Conservation (phyloP, 2,888 invertebrate genomes). For the Nyleta sp. region DNA sequence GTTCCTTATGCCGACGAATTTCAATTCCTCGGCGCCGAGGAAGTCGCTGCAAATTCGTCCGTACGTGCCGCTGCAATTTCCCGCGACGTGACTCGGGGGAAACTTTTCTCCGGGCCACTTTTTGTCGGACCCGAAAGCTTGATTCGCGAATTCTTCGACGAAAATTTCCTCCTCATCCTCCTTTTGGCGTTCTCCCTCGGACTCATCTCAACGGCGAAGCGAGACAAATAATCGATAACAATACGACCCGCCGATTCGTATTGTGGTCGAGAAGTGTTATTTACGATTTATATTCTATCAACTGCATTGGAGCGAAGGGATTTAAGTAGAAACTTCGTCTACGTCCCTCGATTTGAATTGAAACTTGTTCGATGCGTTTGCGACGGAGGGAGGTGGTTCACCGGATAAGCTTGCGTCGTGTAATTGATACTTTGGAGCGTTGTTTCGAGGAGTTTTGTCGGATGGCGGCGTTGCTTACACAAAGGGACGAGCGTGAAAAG, state of each 20-base stretch:
- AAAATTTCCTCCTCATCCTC: background rate
- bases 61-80: slow-evolving; percentile 33
- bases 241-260: slow-evolving; percentile 65
- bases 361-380: slow-evolving; percentile 80
- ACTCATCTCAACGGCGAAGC: slow-evolving; percentile 66
- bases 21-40: slow-evolving; percentile 58
- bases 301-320: slow-evolving; percentile 59
- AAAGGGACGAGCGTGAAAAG: slow-evolving; percentile 10
- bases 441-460: slow-evolving; percentile 20
- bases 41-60: slow-evolving; percentile 42
- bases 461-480: too few species aligned
- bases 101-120: slow-evolving; percentile 37
- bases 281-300: slow-evolving; percentile 65
- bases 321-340: slow-evolving; percentile 74
- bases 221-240: slow-evolving; percentile 68
- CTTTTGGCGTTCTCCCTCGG: too few species aligned
- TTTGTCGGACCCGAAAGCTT: slow-evolving; percentile 26
- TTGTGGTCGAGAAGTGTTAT: slow-evolving; percentile 67
- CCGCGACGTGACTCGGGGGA: slow-evolving; percentile 36
- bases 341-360: slow-evolving; percentile 78
- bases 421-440: slow-evolving; percentile 45
- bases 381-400: slow-evolving; percentile 49
- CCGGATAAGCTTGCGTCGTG: slow-evolving; percentile 29
- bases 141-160: background rate
- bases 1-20: slow-evolving; percentile 61